Conservation (phyloP, 2,888 invertebrate species). For the Mythimna pallens region DNA sequence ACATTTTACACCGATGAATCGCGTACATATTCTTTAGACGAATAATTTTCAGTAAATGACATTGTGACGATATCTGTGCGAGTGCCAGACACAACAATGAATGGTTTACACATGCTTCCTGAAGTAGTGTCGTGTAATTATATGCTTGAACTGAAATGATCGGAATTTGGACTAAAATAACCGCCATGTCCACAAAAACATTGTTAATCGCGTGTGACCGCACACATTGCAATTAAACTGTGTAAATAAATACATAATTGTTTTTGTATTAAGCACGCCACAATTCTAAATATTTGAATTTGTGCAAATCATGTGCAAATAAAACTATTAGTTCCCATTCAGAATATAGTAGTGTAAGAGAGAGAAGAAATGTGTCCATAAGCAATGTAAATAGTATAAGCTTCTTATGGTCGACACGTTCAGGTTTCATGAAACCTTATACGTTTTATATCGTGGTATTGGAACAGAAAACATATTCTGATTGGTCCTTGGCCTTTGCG, state of each 20-base stretch:
- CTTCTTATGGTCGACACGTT: conserved; percentile 32
- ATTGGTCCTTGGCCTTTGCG: conserved; percentile 21
- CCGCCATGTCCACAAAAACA: conserved; percentile 30
- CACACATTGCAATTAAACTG: conserved; percentile 30
- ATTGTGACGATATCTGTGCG: conserved; percentile 38
- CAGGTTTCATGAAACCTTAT: conserved; percentile 56
- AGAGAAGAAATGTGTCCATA: conserved; percentile 2
- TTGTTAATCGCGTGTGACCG: conserved; percentile 17
- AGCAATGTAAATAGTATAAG: conserved; percentile 28
- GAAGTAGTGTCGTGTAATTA: conserved; percentile 18
- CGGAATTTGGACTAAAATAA: conserved; percentile 26
- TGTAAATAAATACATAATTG: conserved; percentile 36
- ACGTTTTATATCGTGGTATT: conserved; percentile 5
- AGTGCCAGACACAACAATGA: conserved; percentile 53
- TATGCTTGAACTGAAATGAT: conserved; percentile 12
- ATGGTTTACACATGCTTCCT: conserved; percentile 32
- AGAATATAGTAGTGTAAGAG: background rate
- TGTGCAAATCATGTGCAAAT: conserved; percentile 5
- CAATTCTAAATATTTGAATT: conserved; percentile 17
- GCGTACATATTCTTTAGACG: conserved; percentile 25
- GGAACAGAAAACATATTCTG: conserved; percentile 1
- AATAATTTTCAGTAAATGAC: conserved; percentile 38
- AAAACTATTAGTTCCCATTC: background rate
- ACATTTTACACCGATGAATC: conserved; percentile 27
- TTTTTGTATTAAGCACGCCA: conserved; percentile 4